A percentile compares a stretch with the other conserved stretches of the same genome.
These are phyloP conservation scores for Xerus rutilus DNA, from an alignment of 2,797 vertebrate species.

Conservation along the genomic window DNA sequence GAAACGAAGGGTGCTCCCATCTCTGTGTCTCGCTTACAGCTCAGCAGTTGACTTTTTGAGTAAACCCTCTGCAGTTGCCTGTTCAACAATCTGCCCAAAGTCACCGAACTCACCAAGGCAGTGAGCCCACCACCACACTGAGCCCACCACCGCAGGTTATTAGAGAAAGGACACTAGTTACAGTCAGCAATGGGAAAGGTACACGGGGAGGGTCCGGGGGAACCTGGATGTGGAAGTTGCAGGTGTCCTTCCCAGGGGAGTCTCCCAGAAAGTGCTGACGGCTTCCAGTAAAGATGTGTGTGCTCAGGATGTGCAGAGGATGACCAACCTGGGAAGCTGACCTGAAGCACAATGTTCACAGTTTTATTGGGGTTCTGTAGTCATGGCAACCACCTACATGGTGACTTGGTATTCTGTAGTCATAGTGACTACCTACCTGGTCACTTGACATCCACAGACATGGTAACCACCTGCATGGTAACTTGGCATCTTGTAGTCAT, in stretches of 20 bases:
- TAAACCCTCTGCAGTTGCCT: rapidly evolving
- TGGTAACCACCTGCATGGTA: too few relatives aligned
- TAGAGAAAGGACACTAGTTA: not conserved
- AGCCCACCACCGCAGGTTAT: not conserved
- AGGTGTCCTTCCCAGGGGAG: too few relatives aligned
- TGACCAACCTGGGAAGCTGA: rapidly evolving
- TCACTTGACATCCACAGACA: too few relatives aligned
- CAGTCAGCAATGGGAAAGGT: not conserved
- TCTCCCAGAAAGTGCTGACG: rapidly evolving
- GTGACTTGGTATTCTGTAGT: not conserved
- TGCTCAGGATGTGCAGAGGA: too few relatives aligned
- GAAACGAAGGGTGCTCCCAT: not conserved
- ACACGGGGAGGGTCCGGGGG: rapidly evolving
- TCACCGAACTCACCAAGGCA: not conserved
- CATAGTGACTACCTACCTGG: not conserved
- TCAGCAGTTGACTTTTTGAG: not conserved
- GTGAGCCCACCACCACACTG: too few relatives aligned
- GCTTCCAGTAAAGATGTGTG: not conserved
- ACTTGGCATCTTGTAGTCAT: too few relatives aligned
- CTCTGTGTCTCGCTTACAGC: not conserved
- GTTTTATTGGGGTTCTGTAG: rapidly evolving
- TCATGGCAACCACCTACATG: not conserved
- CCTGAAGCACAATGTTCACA: not conserved
- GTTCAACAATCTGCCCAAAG: not conserved
- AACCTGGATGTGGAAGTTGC: rapidly evolving